These are phyloP conservation scores for Uromys caudimaculatus DNA, from an alignment of 2,797 vertebrate genomes.

Conservation along the genomic window DNA sequence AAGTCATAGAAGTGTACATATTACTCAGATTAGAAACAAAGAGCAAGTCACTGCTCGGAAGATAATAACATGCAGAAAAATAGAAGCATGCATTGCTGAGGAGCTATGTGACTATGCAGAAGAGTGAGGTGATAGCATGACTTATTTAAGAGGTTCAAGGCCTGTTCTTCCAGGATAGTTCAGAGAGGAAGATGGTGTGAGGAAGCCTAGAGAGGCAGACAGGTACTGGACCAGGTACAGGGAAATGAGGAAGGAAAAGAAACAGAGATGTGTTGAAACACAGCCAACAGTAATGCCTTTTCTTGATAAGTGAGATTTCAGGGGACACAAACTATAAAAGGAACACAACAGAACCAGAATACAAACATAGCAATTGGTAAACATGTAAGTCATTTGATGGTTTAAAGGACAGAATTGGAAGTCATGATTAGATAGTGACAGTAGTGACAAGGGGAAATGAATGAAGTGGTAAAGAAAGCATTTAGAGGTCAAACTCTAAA, in stretches of 20 bases:
- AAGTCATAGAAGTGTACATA: neutral
- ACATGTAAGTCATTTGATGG: neutral
- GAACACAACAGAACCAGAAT: neutral
- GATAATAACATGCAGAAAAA: neutral
- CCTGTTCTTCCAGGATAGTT: too few relatives aligned
- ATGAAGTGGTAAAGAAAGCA: neutral
- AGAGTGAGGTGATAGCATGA: neutral
- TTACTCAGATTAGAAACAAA: neutral
- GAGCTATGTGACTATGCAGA: neutral
- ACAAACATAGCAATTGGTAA: neutral
- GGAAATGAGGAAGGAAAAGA: neutral
- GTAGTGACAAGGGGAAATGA: neutral
- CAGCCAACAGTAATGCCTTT: neutral
- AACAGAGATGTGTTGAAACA: neutral
- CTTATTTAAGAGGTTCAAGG: neutral
- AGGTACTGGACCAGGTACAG: neutral
- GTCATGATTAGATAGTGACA: neutral
- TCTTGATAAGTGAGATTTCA: neutral
- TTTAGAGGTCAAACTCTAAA: neutral
- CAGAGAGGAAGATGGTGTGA: neutral
- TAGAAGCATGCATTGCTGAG: neutral
- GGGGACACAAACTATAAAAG: neutral
- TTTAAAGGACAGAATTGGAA: neutral
- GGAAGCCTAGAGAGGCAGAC: neutral
- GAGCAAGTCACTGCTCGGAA: neutral